These are phyloP conservation scores for Corydoras maculifer DNA, from an alignment of 2,113 vertebrate genomes.

Conservation along the genomic window DNA sequence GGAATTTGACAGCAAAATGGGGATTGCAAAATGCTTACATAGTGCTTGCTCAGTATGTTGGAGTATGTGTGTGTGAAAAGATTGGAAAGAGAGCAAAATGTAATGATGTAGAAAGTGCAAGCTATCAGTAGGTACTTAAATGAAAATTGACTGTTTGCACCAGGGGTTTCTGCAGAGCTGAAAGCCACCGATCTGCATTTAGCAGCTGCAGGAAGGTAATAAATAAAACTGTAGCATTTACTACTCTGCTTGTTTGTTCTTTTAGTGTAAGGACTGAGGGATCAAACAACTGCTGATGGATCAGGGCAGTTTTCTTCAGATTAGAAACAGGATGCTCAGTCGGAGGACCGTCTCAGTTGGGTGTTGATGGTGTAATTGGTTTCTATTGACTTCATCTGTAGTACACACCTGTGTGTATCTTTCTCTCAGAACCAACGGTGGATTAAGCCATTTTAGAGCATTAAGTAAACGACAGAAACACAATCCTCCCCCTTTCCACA, in stretches of 20 bases:
- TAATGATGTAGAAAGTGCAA: constrained; percentile 37
- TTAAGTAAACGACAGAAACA: no score
- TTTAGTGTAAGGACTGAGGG: no score
- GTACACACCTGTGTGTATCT: constrained; percentile 48
- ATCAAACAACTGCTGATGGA: no score
- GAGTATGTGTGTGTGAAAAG: background rate
- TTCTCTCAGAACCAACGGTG: background rate
- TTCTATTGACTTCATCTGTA: constrained; percentile 43
- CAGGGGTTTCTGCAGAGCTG: constrained; percentile 10
- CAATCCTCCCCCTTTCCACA: no score
- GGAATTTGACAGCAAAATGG: constrained; percentile 15
- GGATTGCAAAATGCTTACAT: constrained; percentile 16
- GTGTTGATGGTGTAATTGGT: constrained; percentile 50
- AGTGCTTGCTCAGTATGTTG: constrained; percentile 14
- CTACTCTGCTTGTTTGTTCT: no score
- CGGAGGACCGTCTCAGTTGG: constrained; percentile 51
- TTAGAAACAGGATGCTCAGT: constrained; percentile 30
- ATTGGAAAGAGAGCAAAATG: constrained; percentile 9
- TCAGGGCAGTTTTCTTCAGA: no score
- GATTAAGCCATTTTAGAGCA: no score
- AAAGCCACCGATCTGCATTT: constrained; percentile 8
- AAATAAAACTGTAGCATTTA: no score
- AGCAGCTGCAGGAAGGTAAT: background rate
- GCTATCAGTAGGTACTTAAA: constrained; percentile 31
- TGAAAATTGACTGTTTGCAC: constrained; percentile 35